Conservation (phyloP, 2,888 invertebrate species). For the Lottia scabra region DNA sequence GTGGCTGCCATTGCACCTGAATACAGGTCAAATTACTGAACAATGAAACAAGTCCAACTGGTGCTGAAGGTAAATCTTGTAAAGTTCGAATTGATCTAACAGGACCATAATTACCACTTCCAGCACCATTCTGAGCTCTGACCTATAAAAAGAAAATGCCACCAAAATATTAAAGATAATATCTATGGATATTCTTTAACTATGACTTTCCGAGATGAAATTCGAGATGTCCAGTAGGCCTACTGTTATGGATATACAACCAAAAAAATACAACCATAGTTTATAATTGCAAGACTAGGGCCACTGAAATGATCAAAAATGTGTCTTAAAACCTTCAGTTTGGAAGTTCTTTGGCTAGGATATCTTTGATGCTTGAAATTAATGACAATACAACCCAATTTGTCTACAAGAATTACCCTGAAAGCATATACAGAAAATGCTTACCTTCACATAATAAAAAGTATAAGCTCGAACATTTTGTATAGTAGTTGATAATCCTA, state of each 20-base stretch:
- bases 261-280: no score
- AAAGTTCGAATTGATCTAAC: constrained; percentile 36
- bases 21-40: constrained; percentile 78
- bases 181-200: no score
- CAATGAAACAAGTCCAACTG: constrained; percentile 74
- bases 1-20: constrained; percentile 70
- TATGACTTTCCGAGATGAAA: no score
- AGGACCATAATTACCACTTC: constrained; percentile 43
- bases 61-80: constrained; percentile 77
- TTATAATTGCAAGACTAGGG: no score
- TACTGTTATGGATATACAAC: no score
- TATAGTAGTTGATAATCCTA: constrained; percentile 28
- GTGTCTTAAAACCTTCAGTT: no score
- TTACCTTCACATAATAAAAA: constrained; percentile 49
- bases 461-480: constrained; percentile 41
- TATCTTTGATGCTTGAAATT: no score
- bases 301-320: no score
- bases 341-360: no score
- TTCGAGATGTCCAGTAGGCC: no score
- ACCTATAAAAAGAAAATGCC: constrained; percentile 38
- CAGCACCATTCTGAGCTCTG: constrained; percentile 49
- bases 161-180: no score
- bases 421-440: no score
- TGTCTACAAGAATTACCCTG: background rate
- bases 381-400: background rate